A percentile compares a stretch with the other conserved stretches of the same genome.
Conservation (phyloP, 2,113 vertebrate species). For the Gobio gobio region DNA sequence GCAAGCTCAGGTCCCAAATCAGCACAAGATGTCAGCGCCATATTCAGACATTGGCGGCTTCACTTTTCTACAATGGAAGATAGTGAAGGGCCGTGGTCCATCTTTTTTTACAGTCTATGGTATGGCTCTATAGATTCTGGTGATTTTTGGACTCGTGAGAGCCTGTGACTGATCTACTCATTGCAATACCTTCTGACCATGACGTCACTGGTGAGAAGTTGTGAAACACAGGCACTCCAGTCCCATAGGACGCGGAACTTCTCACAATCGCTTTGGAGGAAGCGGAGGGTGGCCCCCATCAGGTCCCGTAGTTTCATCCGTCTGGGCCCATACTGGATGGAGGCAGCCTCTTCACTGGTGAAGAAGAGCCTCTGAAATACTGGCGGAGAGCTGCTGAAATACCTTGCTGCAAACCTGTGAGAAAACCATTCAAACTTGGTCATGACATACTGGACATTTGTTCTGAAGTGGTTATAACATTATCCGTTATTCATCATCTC, state of each 20-base stretch:
- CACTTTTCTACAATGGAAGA: no score
- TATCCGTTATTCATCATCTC: neutral
- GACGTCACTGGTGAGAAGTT: constrained; percentile 92
- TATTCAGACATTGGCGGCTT: no score
- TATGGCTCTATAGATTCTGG: neutral
- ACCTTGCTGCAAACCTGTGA: constrained; percentile 88
- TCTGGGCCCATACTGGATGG: constrained; percentile 88
- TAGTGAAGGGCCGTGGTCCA: no score
- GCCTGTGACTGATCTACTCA: neutral
- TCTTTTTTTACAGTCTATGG: no score
- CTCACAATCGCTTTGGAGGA: constrained; percentile 85
- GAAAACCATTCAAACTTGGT: neutral
- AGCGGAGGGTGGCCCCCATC: constrained; percentile 92
- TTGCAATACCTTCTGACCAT: constrained; percentile 88
- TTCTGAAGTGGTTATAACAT: neutral
- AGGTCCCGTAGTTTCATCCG: constrained; percentile 96
- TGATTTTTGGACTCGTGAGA: neutral
- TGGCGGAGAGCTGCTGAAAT: constrained; percentile 87
- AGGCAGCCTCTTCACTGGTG: constrained; percentile 87
- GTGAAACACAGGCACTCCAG: constrained; percentile 95
- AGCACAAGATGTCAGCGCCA: no score
- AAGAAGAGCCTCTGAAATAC: constrained; percentile 96
- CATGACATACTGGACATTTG: neutral
- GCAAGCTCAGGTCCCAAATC: no score
- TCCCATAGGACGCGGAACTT: constrained; percentile 91